Evolutionary conservation across 2,797 vertebrate genomes (phyloP).

Genomic region (Tapirus indicus): DNA sequence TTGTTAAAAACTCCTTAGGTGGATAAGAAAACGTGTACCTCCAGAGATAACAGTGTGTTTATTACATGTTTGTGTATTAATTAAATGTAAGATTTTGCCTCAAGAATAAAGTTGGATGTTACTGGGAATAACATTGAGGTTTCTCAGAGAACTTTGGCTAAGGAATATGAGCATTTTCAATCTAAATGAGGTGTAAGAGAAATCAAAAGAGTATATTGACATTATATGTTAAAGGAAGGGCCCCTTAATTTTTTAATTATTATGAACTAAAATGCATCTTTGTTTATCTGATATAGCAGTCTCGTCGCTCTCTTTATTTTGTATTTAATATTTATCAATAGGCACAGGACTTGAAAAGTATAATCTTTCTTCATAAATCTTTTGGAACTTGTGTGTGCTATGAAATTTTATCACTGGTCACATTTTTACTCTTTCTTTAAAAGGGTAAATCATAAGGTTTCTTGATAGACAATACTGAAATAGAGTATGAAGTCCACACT

Average conservation of each 20-base stretch:
- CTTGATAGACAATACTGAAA: constrained; percentile 64
- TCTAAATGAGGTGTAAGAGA: constrained; percentile 39
- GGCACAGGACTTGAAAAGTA: neutral
- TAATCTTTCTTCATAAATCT: constrained; percentile 54
- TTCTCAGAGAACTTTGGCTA: constrained; percentile 8
- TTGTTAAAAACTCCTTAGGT: neutral
- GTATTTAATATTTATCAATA: neutral
- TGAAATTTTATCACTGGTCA: neutral
- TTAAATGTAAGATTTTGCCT: constrained; percentile 11
- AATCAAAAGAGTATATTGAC: constrained; percentile 14
- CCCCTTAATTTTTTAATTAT: neutral
- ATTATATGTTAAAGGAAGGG: neutral
- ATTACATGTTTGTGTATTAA: neutral
- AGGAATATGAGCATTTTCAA: neutral
- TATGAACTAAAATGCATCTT: neutral
- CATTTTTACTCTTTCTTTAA: constrained; percentile 58
- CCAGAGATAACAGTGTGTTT: constrained; percentile 17
- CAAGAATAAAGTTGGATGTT: neutral
- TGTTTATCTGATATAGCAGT: neutral
- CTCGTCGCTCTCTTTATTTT: neutral
- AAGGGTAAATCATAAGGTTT: constrained; percentile 59
- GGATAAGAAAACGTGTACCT: constrained; percentile 2
- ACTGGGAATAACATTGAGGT: neutral
- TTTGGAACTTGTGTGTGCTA: constrained; percentile 18
- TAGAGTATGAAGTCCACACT: neutral